Base-by-base conservation (phyloP, 2,797 vertebrate genomes). In the Argyrosomus regius region DNA sequence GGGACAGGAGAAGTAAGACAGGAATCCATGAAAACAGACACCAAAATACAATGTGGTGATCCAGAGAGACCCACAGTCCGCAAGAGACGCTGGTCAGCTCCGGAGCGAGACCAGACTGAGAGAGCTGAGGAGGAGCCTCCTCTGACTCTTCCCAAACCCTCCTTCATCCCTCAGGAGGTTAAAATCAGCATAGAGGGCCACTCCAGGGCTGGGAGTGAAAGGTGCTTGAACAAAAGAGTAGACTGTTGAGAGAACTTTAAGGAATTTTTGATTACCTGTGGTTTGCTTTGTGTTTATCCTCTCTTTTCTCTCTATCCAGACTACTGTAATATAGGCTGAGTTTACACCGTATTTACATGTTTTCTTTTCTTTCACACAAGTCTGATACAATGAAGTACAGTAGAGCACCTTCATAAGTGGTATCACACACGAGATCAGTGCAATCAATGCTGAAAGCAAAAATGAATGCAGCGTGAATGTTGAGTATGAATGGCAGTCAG, bases 31-130 rank as follows among this genome's bases (percentile, higher is more conserved):
- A 96, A 96, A 91, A 95, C 94, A 71, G 95, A 96, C 84, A 92
- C 95, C 71, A 94, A 94, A 93, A 95, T 92, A 94, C 91, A 90
- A 91, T 84, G 88, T 75, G 76, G 83, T 9, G 95, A 96, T 90
- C 93, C 94, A 83, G 92, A 94, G 63, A 92, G 88, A 87, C 95
- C 96, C 65, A 62, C 85, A 16, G 91, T 91, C 78, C 96, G 98
- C 87, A 99, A 99, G 95, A 97, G 98, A 94, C 97, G 98, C 94
- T 99, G 98, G 98, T 99, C 98, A 9, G 98, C 98, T 57, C 98
- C 98, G 0, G 98, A 99, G 95, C 95, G 95, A 83, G 96, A 98
- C 85, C 97, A 99, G 94, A 94, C 97, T 87, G 97, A 97, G 93
- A 97, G 94, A 93, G 96, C 95, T 2, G 97, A 98, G 90, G 97